phyloP scores from a whole-genome alignment of 2,113 vertebrate genomes.

The Leptocoma aspasia region DNA sequence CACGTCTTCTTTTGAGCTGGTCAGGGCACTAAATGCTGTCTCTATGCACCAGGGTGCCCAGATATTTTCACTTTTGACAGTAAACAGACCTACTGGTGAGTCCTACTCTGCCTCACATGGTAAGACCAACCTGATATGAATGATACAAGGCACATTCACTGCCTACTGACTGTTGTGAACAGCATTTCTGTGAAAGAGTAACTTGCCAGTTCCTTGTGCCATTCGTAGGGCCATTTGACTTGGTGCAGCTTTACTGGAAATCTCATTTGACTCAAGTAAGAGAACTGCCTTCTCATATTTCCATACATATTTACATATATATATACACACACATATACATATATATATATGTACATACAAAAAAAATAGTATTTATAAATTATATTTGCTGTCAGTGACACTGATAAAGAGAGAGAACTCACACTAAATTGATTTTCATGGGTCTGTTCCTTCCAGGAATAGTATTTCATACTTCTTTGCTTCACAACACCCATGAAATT shows the following conservation, averaged over 20 bases:
- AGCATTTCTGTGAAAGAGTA: neutral
- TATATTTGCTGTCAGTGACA: neutral
- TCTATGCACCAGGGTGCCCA: neutral
- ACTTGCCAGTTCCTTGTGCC: neutral
- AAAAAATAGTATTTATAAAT: neutral
- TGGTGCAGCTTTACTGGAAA: neutral
- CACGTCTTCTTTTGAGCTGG: neutral
- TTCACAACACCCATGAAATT: conserved; percentile 31
- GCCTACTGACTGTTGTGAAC: neutral
- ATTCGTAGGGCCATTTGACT: neutral
- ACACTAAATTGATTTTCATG: conserved; percentile 24
- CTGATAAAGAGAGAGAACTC: neutral
- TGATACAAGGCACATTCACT: neutral
- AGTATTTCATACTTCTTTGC: neutral
- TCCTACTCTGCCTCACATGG: neutral
- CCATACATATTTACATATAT: no score
- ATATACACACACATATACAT: neutral
- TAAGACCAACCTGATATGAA: neutral
- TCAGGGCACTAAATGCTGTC: neutral
- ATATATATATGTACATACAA: neutral
- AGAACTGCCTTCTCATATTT: neutral
- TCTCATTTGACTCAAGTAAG: neutral
- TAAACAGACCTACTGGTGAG: neutral
- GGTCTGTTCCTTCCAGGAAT: neutral
- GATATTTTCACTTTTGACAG: neutral